phyloP scores from a whole-genome alignment of 2,888 invertebrate species.

The Choreutis nemorana region DNA sequence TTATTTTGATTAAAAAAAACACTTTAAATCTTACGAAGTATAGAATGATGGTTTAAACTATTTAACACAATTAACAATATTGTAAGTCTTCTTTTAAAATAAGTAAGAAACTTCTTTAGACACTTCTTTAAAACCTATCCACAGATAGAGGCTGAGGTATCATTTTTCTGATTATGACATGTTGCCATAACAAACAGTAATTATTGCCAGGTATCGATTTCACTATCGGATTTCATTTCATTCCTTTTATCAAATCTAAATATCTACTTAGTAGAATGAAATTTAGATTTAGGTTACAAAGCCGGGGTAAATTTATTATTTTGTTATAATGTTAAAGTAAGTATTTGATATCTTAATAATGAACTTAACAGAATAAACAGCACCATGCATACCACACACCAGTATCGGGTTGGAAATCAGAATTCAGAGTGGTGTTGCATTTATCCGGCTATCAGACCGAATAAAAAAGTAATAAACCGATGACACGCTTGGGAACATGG shows the following conservation, averaged over 20 bases:
- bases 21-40: too few relatives aligned
- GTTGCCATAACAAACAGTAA: constrained; percentile 33
- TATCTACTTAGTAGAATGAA: not conserved
- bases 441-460: constrained; percentile 49
- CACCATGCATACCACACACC: constrained; percentile 25
- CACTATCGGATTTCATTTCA: constrained; percentile 22
- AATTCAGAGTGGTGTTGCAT: constrained; percentile 53
- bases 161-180: constrained; percentile 37
- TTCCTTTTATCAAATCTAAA: constrained; percentile 18
- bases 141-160: too few relatives aligned
- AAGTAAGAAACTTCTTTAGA: too few relatives aligned
- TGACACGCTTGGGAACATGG: constrained; percentile 58
- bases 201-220: constrained; percentile 33
- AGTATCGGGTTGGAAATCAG: constrained; percentile 44
- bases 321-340: too few relatives aligned
- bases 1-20: too few relatives aligned
- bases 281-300: too few relatives aligned
- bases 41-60: not conserved
- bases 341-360: too few relatives aligned
- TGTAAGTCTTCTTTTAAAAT: too few relatives aligned
- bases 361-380: too few relatives aligned
- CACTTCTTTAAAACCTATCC: too few relatives aligned
- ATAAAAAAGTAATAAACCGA: constrained; percentile 62
- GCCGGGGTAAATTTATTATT: constrained; percentile 9
- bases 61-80: not conserved